These are phyloP conservation scores for Drosophila paramelanica DNA, from an alignment of 2,888 invertebrate genomes.

Conservation along the genomic window DNA sequence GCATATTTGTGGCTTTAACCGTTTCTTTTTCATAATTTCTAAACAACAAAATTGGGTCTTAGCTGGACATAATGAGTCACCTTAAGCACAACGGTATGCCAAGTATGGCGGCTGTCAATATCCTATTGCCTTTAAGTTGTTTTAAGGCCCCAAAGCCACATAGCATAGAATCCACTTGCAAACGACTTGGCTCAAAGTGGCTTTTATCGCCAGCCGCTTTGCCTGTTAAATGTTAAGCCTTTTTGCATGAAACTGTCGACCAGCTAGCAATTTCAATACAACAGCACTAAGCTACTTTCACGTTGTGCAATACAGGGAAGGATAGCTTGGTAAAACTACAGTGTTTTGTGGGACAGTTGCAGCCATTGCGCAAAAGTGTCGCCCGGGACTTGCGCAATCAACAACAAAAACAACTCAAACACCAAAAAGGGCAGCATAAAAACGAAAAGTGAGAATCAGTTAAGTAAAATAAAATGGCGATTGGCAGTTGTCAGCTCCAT, in stretches of 20 bases:
- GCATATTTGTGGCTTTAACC: constrained; percentile 45
- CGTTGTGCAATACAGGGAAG: constrained; percentile 15
- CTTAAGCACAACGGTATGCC: constrained; percentile 9
- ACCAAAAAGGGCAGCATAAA: neutral
- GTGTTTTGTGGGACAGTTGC: constrained; percentile 39
- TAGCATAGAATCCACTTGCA: constrained; percentile 43
- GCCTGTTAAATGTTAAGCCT: constrained; percentile 40
- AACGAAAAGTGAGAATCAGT: constrained; percentile 3
- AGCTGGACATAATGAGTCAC: constrained; percentile 58
- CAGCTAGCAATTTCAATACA: constrained; percentile 9
- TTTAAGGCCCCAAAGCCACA: constrained; percentile 14
- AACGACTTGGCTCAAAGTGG: constrained; percentile 32
- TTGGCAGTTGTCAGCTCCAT: constrained; percentile 27
- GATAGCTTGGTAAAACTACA: constrained; percentile 12
- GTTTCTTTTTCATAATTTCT: constrained; percentile 42
- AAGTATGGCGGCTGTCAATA: constrained; percentile 27
- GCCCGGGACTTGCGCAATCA: constrained; percentile 55
- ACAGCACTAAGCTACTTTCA: constrained; percentile 43
- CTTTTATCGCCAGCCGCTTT: constrained; percentile 28
- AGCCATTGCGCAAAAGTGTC: constrained; percentile 48
- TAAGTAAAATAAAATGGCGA: constrained; percentile 7
- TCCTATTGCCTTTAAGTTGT: constrained; percentile 21
- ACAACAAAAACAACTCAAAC: constrained; percentile 8
- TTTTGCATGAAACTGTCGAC: constrained; percentile 17
- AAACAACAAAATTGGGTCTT: constrained; percentile 38